phyloP scores from a whole-genome alignment of 2,888 invertebrate species.

The Epistrophe eligans region DNA sequence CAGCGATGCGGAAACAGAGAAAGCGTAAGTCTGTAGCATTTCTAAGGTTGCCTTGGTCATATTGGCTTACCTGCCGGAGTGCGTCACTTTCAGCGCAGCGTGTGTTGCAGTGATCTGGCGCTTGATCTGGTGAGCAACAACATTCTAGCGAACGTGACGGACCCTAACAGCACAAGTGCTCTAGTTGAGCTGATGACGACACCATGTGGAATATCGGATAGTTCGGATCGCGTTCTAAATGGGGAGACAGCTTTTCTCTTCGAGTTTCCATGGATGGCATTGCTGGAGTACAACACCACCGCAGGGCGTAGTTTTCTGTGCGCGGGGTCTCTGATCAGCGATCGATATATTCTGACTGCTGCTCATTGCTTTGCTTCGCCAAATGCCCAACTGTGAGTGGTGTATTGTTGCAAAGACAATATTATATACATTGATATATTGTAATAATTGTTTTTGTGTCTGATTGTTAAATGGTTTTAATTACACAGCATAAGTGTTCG shows the following conservation, averaged over 20 bases:
- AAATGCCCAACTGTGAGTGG: slow-evolving; percentile 57
- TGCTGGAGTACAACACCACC: slow-evolving; percentile 58
- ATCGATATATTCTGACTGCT: slow-evolving; percentile 65
- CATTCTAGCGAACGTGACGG: slow-evolving; percentile 37
- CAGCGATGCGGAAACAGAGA: slow-evolving; percentile 63
- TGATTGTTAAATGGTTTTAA: slow-evolving; percentile 8
- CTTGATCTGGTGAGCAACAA: slow-evolving; percentile 53
- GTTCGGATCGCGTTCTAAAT: slow-evolving; percentile 48
- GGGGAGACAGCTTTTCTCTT: slow-evolving; percentile 51
- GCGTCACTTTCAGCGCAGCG: slow-evolving; percentile 46
- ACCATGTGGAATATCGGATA: slow-evolving; percentile 56
- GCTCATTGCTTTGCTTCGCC: slow-evolving; percentile 60
- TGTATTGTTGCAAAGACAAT: background rate
- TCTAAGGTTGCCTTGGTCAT: slow-evolving; percentile 60
- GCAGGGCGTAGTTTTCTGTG: slow-evolving; percentile 49
- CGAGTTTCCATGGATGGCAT: slow-evolving; percentile 69
- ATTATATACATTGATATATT: too few relatives aligned
- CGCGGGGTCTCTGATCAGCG: slow-evolving; percentile 60
- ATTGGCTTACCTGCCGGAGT: slow-evolving; percentile 36
- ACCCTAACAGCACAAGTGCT: slow-evolving; percentile 32
- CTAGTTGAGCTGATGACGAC: slow-evolving; percentile 57
- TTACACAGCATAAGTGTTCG: slow-evolving; percentile 58
- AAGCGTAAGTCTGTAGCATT: slow-evolving; percentile 61
- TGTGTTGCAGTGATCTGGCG: slow-evolving; percentile 67
- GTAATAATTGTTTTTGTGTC: background rate